Conservation (phyloP, 2,113 vertebrate genomes). For the Pogonocichla stellata region DNA sequence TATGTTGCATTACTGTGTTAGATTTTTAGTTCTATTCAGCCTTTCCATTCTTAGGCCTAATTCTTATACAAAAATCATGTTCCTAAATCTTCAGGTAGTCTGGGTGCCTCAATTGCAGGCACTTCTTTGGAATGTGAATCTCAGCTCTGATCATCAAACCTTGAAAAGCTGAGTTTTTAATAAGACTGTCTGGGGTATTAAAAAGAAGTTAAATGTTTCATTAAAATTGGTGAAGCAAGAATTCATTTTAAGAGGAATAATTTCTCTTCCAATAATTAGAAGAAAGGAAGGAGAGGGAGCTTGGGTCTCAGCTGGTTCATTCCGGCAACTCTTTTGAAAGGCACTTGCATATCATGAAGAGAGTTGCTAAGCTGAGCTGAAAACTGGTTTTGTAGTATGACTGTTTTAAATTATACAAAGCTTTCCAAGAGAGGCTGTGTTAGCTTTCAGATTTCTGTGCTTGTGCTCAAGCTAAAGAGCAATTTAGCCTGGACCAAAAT, state of each 20-base stretch:
- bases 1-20: not conserved
- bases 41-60: not conserved
- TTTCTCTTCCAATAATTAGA: not conserved
- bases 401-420: constrained; percentile 22
- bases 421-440: not conserved
- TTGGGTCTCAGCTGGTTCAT: not conserved
- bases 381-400: not conserved
- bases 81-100: not conserved
- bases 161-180: not conserved
- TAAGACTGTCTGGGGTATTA: not conserved
- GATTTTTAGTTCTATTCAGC: not conserved
- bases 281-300: not conserved
- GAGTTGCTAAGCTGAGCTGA: not conserved
- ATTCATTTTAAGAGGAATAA: not conserved
- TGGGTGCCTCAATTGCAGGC: not conserved
- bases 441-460: not conserved
- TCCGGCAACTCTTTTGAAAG: not conserved
- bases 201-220: not conserved
- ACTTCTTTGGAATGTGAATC: not conserved
- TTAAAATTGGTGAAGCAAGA: not conserved
- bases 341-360: not conserved
- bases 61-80: not conserved
- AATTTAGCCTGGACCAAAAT: constrained; percentile 8
- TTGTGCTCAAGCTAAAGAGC: not conserved
- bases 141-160: not conserved